phyloP scores from a whole-genome alignment of 2,888 invertebrate genomes.

The Oligia fasciuncula region DNA sequence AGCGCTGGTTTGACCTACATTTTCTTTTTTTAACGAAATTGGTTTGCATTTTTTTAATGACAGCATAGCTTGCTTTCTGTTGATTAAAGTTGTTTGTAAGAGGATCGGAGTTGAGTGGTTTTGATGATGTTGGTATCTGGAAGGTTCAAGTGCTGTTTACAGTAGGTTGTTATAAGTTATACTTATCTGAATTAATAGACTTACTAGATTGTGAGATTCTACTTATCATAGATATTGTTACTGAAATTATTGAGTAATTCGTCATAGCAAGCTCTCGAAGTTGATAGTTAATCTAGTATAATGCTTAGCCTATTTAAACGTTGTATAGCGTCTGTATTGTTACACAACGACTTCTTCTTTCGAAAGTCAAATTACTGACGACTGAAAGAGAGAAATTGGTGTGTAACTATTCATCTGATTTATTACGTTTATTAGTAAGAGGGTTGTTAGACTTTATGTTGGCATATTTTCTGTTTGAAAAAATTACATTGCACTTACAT shows the following conservation, averaged over 20 bases:
- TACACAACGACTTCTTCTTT: too few species aligned
- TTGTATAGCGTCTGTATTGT: too few species aligned
- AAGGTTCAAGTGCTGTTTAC: neutral
- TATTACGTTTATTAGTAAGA: too few species aligned
- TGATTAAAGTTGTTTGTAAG: constrained; percentile 24
- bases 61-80: constrained; percentile 4
- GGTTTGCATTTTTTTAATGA: constrained; percentile 34
- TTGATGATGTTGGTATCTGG: neutral
- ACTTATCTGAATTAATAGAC: neutral
- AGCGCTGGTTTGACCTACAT: constrained; percentile 28
- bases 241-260: neutral
- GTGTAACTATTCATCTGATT: too few species aligned
- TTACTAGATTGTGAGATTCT: neutral
- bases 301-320: neutral
- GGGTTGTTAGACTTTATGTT: neutral
- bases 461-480: neutral
- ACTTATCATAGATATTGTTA: neutral
- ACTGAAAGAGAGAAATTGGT: too few species aligned
- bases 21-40: constrained; percentile 32
- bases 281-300: neutral
- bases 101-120: neutral
- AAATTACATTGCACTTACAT: neutral
- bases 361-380: too few species aligned
- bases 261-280: neutral
- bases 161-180: neutral